phyloP scores from a whole-genome alignment of 2,797 vertebrate species.

The Prunella strophiata region DNA sequence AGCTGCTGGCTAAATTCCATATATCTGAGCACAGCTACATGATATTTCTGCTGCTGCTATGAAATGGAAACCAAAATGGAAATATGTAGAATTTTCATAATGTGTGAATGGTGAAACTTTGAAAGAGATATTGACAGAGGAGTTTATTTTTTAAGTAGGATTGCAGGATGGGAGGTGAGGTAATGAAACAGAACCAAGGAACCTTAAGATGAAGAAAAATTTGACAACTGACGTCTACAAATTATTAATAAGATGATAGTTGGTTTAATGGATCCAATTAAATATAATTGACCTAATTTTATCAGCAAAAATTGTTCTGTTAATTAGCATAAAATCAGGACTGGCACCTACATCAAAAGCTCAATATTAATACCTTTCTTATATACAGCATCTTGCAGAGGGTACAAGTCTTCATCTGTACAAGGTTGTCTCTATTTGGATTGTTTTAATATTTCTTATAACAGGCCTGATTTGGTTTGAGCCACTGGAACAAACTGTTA shows the following conservation, averaged over 20 bases:
- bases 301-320: not conserved
- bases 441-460: not conserved
- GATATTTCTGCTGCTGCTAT: not conserved
- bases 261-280: not conserved
- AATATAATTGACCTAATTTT: not conserved
- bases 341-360: not conserved
- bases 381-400: not conserved
- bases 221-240: not conserved
- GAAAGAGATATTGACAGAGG: not conserved
- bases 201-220: not conserved
- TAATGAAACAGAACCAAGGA: not conserved
- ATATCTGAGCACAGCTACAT: not conserved
- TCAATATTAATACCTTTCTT: not conserved
- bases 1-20: not conserved
- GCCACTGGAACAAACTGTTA: not conserved
- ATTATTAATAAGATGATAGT: not conserved
- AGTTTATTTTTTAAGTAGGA: not conserved
- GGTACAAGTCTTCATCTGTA: not conserved
- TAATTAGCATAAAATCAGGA: not conserved
- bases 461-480: not conserved
- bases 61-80: not conserved
- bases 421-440: not conserved
- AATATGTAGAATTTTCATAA: not conserved
- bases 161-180: not conserved
- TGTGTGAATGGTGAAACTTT: not conserved